Percentiles rank a stretch among this genome's conserved stretches.
phyloP scores from a whole-genome alignment of 2,113 vertebrate species.

The Ceyx melanurus region DNA sequence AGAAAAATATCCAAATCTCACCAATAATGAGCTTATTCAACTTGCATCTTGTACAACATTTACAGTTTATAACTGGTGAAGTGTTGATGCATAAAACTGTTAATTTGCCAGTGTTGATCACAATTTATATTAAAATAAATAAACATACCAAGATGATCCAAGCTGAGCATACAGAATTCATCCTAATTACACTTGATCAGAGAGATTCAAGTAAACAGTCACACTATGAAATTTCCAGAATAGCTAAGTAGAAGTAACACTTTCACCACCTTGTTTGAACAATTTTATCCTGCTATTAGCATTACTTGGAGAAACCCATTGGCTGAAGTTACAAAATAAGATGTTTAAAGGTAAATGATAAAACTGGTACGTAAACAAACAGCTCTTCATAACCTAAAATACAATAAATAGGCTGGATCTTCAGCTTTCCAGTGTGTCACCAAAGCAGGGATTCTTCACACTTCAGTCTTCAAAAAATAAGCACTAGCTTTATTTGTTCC shows the following conservation, averaged over 20 bases:
- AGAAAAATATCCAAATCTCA: not conserved
- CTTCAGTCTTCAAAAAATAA: not conserved
- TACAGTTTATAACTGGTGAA: not conserved
- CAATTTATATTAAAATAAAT: constrained; percentile 46
- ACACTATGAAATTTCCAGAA: not conserved
- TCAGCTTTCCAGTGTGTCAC: not conserved
- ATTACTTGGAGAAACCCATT: not conserved
- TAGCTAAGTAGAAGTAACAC: not conserved
- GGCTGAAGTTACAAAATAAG: not conserved
- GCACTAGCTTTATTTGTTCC: not conserved
- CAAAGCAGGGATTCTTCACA: not conserved
- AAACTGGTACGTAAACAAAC: not conserved
- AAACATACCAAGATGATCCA: not conserved
- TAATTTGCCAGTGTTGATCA: not conserved
- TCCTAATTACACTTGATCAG: not conserved
- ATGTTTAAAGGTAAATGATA: not conserved
- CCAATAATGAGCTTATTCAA: not conserved
- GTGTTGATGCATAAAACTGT: not conserved
- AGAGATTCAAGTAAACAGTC: constrained; percentile 14
- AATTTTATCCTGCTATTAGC: not conserved
- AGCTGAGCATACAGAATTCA: not conserved
- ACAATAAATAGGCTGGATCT: not conserved
- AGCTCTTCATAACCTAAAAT: not conserved
- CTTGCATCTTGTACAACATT: not conserved
- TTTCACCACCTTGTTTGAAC: not conserved